A percentile compares a stretch with the other conserved stretches of the same genome.
Conservation (phyloP, 2,888 invertebrate genomes). For the Oxystoma pomonae region DNA sequence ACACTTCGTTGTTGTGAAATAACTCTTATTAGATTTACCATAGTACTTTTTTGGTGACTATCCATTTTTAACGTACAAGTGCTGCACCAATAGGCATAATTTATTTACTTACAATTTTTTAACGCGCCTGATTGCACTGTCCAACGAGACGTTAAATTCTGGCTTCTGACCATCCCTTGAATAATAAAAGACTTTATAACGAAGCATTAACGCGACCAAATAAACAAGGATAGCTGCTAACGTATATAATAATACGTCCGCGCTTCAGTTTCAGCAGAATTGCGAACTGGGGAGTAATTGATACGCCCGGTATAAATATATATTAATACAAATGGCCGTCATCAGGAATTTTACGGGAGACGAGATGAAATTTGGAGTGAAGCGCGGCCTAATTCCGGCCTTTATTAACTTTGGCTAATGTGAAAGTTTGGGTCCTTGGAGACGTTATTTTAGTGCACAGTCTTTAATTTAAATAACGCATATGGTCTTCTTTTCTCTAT, state of each 20-base stretch:
- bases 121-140: no score
- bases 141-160: neutral
- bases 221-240: slow-evolving; percentile 1
- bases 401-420: neutral
- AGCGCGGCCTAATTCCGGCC: neutral
- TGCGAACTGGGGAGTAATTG: slow-evolving; percentile 5
- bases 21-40: no score
- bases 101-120: no score
- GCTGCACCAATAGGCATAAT: no score
- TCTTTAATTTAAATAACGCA: neutral
- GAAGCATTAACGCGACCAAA: neutral
- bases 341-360: slow-evolving; percentile 5
- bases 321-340: slow-evolving; percentile 5
- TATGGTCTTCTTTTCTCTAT: no score
- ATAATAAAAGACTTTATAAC: slow-evolving; percentile 3
- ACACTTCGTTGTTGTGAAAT: no score
- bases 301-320: slow-evolving; percentile 4
- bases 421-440: slow-evolving; percentile 15
- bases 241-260: neutral
- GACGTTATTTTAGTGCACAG: slow-evolving; percentile 11
- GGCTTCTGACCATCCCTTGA: neutral
- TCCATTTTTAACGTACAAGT: no score
- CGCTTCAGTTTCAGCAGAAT: slow-evolving; percentile 4
- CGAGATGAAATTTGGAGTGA: slow-evolving; percentile 1
- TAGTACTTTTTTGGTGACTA: no score